phyloP scores from a whole-genome alignment of 2,888 invertebrate genomes.

The Fragum sueziense region DNA sequence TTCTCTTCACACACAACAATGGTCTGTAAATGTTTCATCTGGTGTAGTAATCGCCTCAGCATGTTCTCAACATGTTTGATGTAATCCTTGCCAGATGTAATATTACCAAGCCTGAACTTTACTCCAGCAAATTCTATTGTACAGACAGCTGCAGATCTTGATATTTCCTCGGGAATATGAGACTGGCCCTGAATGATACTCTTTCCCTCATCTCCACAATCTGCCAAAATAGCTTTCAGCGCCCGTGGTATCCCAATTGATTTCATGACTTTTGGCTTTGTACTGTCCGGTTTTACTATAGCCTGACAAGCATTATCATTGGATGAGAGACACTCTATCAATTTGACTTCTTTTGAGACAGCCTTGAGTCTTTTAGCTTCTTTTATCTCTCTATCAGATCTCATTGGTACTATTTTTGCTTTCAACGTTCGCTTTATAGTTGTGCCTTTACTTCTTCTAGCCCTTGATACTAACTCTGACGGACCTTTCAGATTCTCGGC shows the following conservation, averaged over 20 bases:
- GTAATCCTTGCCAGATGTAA: slow-evolving; percentile 19
- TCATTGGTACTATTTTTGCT: background rate
- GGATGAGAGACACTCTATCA: slow-evolving; percentile 9
- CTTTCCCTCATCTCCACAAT: background rate
- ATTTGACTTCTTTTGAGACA: background rate
- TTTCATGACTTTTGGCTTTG: slow-evolving; percentile 20
- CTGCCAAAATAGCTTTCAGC: background rate
- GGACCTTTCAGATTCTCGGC: background rate
- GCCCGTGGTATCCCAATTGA: slow-evolving; percentile 12
- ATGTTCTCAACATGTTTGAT: background rate
- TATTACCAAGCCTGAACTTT: slow-evolving; percentile 21
- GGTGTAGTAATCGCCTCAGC: background rate
- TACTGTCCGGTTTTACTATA: slow-evolving; percentile 12
- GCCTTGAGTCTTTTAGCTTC: slow-evolving; percentile 1
- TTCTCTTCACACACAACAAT: slow-evolving; percentile 29
- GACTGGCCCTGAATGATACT: no score
- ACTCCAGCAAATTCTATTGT: slow-evolving; percentile 22
- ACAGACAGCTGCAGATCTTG: background rate
- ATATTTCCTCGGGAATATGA: background rate
- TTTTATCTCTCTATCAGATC: background rate
- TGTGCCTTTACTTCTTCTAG: slow-evolving; percentile 13
- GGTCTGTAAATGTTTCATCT: background rate
- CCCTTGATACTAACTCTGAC: slow-evolving; percentile 3
- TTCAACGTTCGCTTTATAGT: slow-evolving; percentile 17
- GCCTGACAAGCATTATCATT: slow-evolving; percentile 26